phyloP scores from a whole-genome alignment of 2,113 vertebrate species.

The Percopsis transmontana region DNA sequence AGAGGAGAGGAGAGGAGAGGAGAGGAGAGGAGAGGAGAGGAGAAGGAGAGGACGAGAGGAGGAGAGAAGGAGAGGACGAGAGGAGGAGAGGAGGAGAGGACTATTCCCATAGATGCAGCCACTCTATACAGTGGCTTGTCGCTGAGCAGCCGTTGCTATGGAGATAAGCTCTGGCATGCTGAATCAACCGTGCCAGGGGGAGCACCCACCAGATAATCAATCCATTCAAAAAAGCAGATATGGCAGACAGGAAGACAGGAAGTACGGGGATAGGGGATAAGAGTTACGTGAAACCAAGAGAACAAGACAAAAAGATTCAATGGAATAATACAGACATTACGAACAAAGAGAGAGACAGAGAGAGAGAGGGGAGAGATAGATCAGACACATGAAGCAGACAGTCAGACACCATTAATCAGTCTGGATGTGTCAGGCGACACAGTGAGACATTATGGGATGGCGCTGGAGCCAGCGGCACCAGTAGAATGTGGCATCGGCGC shows the following conservation, averaged over 20 bases:
- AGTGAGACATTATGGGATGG: conserved; percentile 2
- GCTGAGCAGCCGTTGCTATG: conserved; percentile 53
- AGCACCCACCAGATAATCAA: conserved; percentile 54
- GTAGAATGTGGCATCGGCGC: neutral
- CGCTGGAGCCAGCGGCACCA: neutral
- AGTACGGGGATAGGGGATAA: neutral
- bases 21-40: neutral
- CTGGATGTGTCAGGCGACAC: conserved; percentile 16
- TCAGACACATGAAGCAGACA: conserved; percentile 10
- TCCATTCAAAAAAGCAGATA: conserved; percentile 32
- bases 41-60: neutral
- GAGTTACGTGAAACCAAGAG: neutral
- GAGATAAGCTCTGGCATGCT: conserved; percentile 40
- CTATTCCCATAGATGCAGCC: conserved; percentile 2
- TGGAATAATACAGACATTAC: neutral
- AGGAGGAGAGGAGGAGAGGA: conserved; percentile 5
- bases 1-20: neutral
- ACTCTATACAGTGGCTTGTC: conserved; percentile 52
- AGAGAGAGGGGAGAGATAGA: neutral
- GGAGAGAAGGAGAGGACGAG: conserved; percentile 4
- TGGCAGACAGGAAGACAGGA: neutral
- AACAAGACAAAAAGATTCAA: neutral
- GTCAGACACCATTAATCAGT: conserved; percentile 32
- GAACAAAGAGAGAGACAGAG: conserved; percentile 4
- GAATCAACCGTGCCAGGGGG: conserved; percentile 47